Evolutionary conservation across 2,113 vertebrate genomes (phyloP).

Genomic region (Sisor rabdophorus): DNA sequence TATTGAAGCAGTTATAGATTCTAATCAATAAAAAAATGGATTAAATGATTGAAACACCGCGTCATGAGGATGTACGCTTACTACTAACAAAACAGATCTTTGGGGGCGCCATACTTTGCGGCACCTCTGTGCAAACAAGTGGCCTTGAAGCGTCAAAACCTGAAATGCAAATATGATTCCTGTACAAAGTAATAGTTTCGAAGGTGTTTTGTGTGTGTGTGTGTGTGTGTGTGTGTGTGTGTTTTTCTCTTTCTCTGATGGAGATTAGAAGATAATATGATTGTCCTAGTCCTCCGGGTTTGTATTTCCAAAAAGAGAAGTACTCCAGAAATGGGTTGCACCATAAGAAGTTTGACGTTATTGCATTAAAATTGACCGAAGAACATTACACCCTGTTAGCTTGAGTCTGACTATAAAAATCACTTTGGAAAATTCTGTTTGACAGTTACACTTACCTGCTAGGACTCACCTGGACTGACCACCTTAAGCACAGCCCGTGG

Average conservation of each 20-base stretch:
- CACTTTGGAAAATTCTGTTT: slow-evolving; percentile 53
- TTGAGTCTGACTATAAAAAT: slow-evolving; percentile 46
- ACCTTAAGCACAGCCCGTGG: slow-evolving; percentile 31
- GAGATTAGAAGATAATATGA: slow-evolving; percentile 52
- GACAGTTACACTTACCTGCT: slow-evolving; percentile 15
- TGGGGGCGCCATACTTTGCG: too few relatives aligned
- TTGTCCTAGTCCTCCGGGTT: slow-evolving; percentile 54
- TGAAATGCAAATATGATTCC: slow-evolving; percentile 67
- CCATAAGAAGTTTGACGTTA: slow-evolving; percentile 51
- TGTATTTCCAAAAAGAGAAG: slow-evolving; percentile 72
- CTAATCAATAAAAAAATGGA: too few relatives aligned
- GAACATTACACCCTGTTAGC: slow-evolving; percentile 44
- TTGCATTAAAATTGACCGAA: slow-evolving; percentile 63
- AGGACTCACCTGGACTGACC: slow-evolving; percentile 27
- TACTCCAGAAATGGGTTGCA: slow-evolving; percentile 32
- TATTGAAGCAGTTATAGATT: not conserved
- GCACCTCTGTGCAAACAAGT: slow-evolving; percentile 2
- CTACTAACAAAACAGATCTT: too few relatives aligned
- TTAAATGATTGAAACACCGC: not conserved
- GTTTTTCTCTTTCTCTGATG: slow-evolving; percentile 56
- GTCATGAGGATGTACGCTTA: too few relatives aligned
- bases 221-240: not conserved
- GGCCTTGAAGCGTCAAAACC: slow-evolving; percentile 38
- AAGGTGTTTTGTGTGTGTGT: not conserved
- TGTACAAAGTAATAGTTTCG: slow-evolving; percentile 48